Evolutionary conservation across 2,888 invertebrate species (phyloP).

Genomic region (Conchocele bisecta): DNA sequence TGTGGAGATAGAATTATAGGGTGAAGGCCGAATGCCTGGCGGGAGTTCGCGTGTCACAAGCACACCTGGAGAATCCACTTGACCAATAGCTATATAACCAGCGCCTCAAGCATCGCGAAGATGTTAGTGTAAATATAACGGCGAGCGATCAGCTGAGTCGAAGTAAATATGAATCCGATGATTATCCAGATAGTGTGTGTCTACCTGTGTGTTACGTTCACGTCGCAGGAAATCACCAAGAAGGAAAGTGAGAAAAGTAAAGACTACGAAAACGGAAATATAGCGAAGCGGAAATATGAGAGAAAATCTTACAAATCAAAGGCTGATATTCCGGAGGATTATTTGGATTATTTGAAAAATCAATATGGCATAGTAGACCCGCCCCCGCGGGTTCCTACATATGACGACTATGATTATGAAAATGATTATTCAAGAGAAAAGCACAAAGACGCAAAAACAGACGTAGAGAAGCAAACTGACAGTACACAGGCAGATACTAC

Average conservation of each 20-base stretch:
- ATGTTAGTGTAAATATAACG: too few relatives aligned
- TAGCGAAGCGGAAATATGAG: not conserved
- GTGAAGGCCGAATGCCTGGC: too few relatives aligned
- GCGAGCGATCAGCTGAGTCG: too few relatives aligned
- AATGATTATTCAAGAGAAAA: not conserved
- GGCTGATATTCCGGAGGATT: slow-evolving; percentile 46
- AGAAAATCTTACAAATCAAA: slow-evolving; percentile 17
- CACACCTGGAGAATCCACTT: too few relatives aligned
- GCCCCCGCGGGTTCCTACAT: slow-evolving; percentile 21
- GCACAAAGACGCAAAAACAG: not conserved
- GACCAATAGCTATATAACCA: too few relatives aligned
- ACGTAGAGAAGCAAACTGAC: not conserved
- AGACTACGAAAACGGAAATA: slow-evolving; percentile 2
- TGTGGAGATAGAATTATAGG: too few relatives aligned
- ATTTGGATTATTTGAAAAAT: slow-evolving; percentile 35
- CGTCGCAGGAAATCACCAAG: not conserved
- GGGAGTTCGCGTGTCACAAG: too few relatives aligned
- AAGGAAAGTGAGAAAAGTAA: not conserved
- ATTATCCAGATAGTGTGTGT: too few relatives aligned
- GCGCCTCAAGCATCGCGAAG: too few relatives aligned
- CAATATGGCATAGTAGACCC: slow-evolving; percentile 38
- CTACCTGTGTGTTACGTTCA: slow-evolving; percentile 30
- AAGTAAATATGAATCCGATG: too few relatives aligned
- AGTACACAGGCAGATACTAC: not conserved
- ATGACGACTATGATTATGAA: slow-evolving; percentile 10